Evolutionary conservation across 2,113 vertebrate species (phyloP).

Genomic region (Etia nguti): DNA sequence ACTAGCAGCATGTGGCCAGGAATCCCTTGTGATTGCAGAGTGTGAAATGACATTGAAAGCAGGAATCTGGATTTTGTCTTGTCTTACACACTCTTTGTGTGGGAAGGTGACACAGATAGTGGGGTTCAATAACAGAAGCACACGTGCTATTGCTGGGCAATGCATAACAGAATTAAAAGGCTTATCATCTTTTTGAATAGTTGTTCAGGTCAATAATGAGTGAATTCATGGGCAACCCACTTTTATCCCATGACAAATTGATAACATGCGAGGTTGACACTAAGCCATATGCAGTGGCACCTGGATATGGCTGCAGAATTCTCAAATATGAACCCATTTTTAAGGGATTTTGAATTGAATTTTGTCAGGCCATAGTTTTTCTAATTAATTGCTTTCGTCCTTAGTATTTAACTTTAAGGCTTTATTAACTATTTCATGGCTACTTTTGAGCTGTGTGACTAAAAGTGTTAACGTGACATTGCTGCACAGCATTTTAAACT

Average conservation of each 20-base stretch:
- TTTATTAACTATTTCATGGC: not conserved
- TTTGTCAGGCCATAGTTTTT: not conserved
- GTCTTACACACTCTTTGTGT: not conserved
- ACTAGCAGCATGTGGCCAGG: constrained; percentile 32
- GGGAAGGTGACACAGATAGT: not conserved
- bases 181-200: not conserved
- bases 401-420: not conserved
- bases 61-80: not conserved
- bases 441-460: not conserved
- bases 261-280: not conserved
- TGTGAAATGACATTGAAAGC: constrained; percentile 56
- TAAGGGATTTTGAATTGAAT: not conserved
- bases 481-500: not conserved
- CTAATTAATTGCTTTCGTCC: not conserved
- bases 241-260: not conserved
- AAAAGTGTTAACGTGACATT: not conserved
- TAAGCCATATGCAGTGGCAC: not conserved
- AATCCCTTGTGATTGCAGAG: constrained; percentile 45
- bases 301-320: not conserved
- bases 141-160: not conserved
- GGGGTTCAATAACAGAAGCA: not conserved
- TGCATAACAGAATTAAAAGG: not conserved
- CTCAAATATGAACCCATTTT: not conserved
- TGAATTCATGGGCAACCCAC: not conserved
- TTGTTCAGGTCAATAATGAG: not conserved